Base-by-base conservation (phyloP, 2,113 vertebrate species). In the Nicator chloris region DNA sequence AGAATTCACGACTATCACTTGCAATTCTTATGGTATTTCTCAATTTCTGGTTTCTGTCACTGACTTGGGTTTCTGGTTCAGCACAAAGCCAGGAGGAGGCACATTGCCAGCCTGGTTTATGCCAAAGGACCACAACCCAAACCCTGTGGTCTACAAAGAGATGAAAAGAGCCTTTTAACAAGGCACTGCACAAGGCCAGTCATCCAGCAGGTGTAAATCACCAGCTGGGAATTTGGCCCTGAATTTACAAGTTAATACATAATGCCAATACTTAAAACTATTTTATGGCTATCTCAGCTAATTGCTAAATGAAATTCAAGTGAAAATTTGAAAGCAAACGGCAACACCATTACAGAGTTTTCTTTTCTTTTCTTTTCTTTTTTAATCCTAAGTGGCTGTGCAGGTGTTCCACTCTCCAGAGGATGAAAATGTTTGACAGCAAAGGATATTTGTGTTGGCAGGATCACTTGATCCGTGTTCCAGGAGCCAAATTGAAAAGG, bases 361-460 rank as follows among this genome's bases (percentile, higher is more conserved):
- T 10, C 30, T 16, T 21, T 16, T 35, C 15, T n/a, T 15, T 21
- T 51, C 11, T 16, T n/a, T 13, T 20, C 8, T 15, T 26, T 28
- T 30, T 13, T 12, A n/a, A n/a, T 5, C 5, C n/a, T 65, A 21
- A 63, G 33, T 42, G 59, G 42, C 23, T 76, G 10, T 78, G 37
- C 78, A 86, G 82, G 75, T 90, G 64, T 61, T 95, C 37, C 19
- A 19, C 39, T 76, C 86, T 93, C 65, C 40, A 66, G 66, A 90
- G 68, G 42, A 85, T 57, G 66, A 69, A 76, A 80, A 76, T 86
- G 45, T 68, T 95, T 88, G 93, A 94, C 86, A 94, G 93, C 33
- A 88, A 69, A 92, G 61, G 71, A 69, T 96, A 95, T 91, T 92
- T 92, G 15, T 90, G 56, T 49, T 95, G 93, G 72, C 94, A 95